Base-by-base conservation (phyloP, 2,113 vertebrate species). In the Setophaga petechia region DNA sequence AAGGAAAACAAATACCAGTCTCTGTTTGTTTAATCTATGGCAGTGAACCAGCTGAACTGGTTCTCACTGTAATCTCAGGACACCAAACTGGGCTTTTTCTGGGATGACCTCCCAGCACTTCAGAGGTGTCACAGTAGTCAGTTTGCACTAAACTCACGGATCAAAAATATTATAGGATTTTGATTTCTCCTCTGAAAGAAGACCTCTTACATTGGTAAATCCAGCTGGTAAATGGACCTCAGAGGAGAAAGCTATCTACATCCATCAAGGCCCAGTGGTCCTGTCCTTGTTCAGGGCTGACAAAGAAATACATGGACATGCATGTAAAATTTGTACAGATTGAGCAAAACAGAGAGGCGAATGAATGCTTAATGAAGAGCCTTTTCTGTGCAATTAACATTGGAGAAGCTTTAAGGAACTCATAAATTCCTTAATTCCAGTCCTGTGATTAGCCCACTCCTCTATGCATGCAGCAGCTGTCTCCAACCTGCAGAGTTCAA, bases 1-100 rank as follows among this genome's bases (percentile, higher is more conserved):
- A 92, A 97, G 41, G 47, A 81, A 92, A 94, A 85, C 62, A 90
- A 96, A 76, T 73, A 46, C 83, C 72, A 58, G 47, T 62, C 82
- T 85, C 61, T 86, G 51, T 66, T 93, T 68, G 59, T 81, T 95
- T 61, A 88, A 89, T 93, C 77, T 20, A 1, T 78, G 68, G 35
- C 80, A 92, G 33, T 2, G 16, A 90, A 91, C 44, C 69, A 95
- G 84, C 35, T 87, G 85, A 95, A 86, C 77, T 83, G 43, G 35
- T 94, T 94, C 37, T 87, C 44, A 35, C 49, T 92, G 35, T 18
- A 57, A 6, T 46, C 39, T 68, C 73, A 73, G 67, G 75, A 67
- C 54, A 51, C 35, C 17, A 80, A 74, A 51, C 37, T 31, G 28
- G 65, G 21, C 27, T 37, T 87, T 81, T 79, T n/a, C 68, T 4